phyloP scores from a whole-genome alignment of 1,140 invertebrate genomes.

The Cepaea nemoralis region DNA sequence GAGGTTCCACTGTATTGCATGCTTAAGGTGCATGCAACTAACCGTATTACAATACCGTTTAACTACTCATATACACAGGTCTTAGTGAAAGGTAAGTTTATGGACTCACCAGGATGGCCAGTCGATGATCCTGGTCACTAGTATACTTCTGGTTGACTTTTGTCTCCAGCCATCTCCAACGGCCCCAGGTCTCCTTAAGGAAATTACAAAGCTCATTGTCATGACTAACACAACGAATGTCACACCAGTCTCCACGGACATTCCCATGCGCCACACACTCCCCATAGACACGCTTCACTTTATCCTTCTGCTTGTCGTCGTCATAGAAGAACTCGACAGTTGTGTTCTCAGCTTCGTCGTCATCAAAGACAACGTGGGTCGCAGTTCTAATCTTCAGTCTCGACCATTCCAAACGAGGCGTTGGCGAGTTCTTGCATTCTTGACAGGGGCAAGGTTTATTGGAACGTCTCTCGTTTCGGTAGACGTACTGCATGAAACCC shows the following conservation, averaged over 20 bases:
- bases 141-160: constrained; percentile 33
- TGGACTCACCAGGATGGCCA: constrained; percentile 30
- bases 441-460: constrained; percentile 25
- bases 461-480: constrained; percentile 17
- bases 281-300: not conserved
- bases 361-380: constrained; percentile 34
- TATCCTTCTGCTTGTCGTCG: not conserved
- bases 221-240: constrained; percentile 33
- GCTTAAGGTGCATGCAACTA: no score
- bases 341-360: constrained; percentile 23
- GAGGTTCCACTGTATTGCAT: no score
- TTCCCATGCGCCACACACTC: constrained; percentile 15
- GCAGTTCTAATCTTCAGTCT: constrained; percentile 32
- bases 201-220: constrained; percentile 18
- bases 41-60: no score
- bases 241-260: constrained; percentile 34
- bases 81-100: no score
- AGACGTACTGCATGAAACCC: constrained; percentile 38
- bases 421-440: constrained; percentile 18
- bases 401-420: constrained; percentile 17
- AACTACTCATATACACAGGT: no score
- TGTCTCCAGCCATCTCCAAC: constrained; percentile 34
- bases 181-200: constrained; percentile 32
- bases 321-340: constrained; percentile 27
- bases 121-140: not conserved